Evolutionary conservation across 1,140 invertebrate species (phyloP).

Genomic region (Listronotus bonariensis): DNA sequence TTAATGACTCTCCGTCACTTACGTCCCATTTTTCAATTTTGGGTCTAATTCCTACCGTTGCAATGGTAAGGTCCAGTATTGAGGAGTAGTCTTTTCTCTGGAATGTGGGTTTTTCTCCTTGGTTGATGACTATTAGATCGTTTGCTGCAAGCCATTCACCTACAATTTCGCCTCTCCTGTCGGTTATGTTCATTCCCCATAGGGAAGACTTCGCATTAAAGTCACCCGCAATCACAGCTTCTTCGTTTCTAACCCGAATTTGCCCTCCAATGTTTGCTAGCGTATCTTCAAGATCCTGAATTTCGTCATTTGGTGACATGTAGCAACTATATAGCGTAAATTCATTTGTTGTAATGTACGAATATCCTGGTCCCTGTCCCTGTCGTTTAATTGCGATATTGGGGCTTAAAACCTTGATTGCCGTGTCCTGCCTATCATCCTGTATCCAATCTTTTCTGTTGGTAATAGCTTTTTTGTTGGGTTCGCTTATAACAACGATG

Average conservation of each 20-base stretch:
- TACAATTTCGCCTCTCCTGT: not conserved
- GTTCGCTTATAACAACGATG: too few species aligned
- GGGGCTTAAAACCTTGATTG: not conserved
- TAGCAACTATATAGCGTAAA: too few species aligned
- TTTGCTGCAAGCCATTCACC: not conserved
- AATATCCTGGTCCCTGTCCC: too few species aligned
- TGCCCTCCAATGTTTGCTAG: not conserved
- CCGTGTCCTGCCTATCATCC: not conserved
- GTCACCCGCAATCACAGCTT: not conserved
- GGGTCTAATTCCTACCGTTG: not conserved
- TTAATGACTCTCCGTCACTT: not conserved
- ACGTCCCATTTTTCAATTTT: constrained; percentile 7
- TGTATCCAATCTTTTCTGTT: not conserved
- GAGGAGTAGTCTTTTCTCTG: not conserved
- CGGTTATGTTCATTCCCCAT: not conserved
- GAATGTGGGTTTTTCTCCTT: constrained; percentile 7
- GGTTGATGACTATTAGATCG: not conserved
- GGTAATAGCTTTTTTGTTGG: too few species aligned
- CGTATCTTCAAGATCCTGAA: not conserved
- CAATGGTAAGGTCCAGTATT: constrained; percentile 1
- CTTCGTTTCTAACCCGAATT: too few species aligned
- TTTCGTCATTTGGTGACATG: not conserved
- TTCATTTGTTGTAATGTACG: too few species aligned
- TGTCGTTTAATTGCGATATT: too few species aligned
- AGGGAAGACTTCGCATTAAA: constrained; percentile 8